Evolutionary conservation across 37 sponge, comb jelly and placozoan species (phyloP), one percentile per base, ranked within the genome.

Genomic region (Cliona cf. orientalis): DNA sequence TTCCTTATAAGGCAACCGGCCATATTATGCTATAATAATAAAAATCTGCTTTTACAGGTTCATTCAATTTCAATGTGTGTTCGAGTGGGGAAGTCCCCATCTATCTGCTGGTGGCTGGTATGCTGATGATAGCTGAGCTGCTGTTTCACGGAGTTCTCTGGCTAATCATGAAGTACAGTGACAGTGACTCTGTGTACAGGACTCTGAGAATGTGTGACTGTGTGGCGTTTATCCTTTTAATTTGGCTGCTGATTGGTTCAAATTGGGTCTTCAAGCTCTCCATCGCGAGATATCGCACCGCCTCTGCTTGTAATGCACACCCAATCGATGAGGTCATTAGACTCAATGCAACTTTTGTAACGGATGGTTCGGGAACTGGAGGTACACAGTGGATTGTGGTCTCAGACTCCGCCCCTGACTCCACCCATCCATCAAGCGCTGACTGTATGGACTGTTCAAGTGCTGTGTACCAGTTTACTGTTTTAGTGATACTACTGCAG

Each of bases 181-280:
- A 40, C 1, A 31, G 43, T 14, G 32, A 81, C 37, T 38, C 42
- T 0, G 2, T 28, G 53, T 21, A 44, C 7, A 23, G 42, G 7
- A 39, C 38, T 9, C 32, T 71, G 6, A 25, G 71, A 43, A 58
- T 40, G 19, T 71, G 39, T 34, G 81, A 81, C 43, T 58, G 58
- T 14, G 2, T 81, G 22, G 71, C 61, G 7, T 70, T 69, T 44
- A 28, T 81, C 35, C 57, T 81, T 5, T 40, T 81, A 19, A 39
- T 81, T 14, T 81, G 81, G 81, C 14, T 81, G 17, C 19, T 69
- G 23, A 62, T 81, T 26, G 81, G 81, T 33, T 71, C 81, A 14
- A 58, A 53, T 6, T 81, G 81, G 81, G 38, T 70, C 0, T 57
- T 81, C 71, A 81, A 41, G 42, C 42, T 37, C 36, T 61, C 62